Conservation (phyloP, 2,888 invertebrate species). For the Cynaeus angustus region DNA sequence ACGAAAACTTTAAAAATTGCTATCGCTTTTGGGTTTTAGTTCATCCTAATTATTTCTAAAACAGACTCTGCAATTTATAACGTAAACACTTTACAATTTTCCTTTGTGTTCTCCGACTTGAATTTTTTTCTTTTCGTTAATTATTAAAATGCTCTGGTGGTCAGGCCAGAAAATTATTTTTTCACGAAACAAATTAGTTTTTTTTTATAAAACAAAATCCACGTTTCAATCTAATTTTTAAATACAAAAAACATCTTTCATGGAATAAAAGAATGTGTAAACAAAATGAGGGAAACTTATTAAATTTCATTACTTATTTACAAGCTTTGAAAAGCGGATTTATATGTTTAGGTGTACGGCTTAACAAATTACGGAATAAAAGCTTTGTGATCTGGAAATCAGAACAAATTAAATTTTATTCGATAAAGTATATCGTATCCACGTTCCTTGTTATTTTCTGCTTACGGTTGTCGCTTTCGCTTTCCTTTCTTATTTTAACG, state of each 20-base stretch:
- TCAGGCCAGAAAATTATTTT: not conserved
- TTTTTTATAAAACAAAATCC: constrained; percentile 4
- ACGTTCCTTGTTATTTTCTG: constrained; percentile 30
- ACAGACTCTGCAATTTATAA: no score
- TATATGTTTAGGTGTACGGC: not conserved
- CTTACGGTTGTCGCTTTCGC: constrained; percentile 10
- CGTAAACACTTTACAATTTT: not conserved
- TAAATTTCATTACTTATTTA: constrained; percentile 28
- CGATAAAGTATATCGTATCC: constrained; percentile 18
- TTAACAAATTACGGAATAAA: constrained; percentile 25
- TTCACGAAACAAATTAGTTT: not conserved
- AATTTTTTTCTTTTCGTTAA: not conserved
- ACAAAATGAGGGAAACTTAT: not conserved
- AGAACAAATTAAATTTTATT: constrained; percentile 33
- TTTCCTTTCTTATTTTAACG: constrained; percentile 26
- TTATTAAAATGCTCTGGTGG: not conserved
- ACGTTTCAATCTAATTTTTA: not conserved
- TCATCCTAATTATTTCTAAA: no score
- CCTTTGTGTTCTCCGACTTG: not conserved
- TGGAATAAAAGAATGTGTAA: not conserved
- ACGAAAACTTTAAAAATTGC: no score
- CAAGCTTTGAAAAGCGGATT: constrained; percentile 1
- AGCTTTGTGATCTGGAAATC: constrained; percentile 28
- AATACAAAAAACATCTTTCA: no score
- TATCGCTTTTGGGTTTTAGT: no score